These are phyloP conservation scores for Sminthurides bifidus DNA, from an alignment of 1,140 invertebrate genomes.

Conservation along the genomic window DNA sequence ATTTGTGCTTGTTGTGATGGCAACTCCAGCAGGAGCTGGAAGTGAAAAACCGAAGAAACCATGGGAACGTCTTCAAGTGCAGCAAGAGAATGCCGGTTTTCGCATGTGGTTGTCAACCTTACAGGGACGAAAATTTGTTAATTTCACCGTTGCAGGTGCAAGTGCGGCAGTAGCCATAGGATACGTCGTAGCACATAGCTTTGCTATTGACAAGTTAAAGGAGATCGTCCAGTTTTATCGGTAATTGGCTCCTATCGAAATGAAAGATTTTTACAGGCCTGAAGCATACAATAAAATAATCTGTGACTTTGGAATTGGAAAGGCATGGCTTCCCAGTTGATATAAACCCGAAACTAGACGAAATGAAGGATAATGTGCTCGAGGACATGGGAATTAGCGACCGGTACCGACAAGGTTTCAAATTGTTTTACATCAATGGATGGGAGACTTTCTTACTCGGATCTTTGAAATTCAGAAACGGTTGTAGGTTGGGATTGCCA, in stretches of 20 bases:
- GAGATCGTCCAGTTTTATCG: conserved; percentile 14
- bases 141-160: too few relatives aligned
- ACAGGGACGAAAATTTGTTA: too few relatives aligned
- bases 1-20: too few relatives aligned
- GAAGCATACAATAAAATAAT: not conserved
- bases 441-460: conserved; percentile 50
- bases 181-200: not conserved
- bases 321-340: conserved; percentile 40
- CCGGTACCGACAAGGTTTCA: conserved; percentile 35
- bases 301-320: not conserved
- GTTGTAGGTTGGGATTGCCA: conserved; percentile 51
- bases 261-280: not conserved
- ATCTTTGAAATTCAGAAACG: conserved; percentile 36
- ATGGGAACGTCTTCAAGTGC: too few relatives aligned
- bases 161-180: too few relatives aligned
- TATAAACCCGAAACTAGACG: conserved; percentile 36
- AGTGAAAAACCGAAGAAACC: too few relatives aligned
- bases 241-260: conserved; percentile 4
- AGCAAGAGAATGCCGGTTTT: too few relatives aligned
- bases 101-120: too few relatives aligned
- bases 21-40: too few relatives aligned
- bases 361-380: conserved; percentile 41
- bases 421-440: conserved; percentile 50
- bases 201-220: not conserved
- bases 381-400: conserved; percentile 41